phyloP scores from a whole-genome alignment of 2,113 vertebrate genomes.

The Zosterops lateralis region DNA sequence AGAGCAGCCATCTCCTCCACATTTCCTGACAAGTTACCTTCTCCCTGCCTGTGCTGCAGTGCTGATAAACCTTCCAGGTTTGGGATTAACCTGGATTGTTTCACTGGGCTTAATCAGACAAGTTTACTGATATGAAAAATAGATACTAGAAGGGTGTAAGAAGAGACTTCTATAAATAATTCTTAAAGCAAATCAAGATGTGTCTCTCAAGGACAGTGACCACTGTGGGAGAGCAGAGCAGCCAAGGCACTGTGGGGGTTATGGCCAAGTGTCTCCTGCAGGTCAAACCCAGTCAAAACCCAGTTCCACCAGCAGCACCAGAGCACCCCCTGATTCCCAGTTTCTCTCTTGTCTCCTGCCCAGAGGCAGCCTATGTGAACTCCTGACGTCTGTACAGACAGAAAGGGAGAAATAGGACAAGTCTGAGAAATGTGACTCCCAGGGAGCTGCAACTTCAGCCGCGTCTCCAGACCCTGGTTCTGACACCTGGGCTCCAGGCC shows the following conservation, averaged over 20 bases:
- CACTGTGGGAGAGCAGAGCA: neutral
- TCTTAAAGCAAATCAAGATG: neutral
- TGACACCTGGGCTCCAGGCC: neutral
- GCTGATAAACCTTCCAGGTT: neutral
- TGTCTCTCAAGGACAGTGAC: neutral
- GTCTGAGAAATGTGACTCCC: neutral
- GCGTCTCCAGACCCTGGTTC: fast-evolving
- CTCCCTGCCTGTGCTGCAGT: neutral
- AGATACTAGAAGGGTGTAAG: neutral
- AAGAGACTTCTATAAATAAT: neutral
- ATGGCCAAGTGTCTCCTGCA: neutral
- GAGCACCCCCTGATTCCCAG: neutral
- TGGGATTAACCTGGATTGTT: neutral
- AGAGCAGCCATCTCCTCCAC: neutral
- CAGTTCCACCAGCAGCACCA: slow-evolving; percentile 31
- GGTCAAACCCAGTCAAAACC: neutral
- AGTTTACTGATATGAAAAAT: neutral
- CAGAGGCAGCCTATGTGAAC: neutral
- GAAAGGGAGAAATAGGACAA: neutral
- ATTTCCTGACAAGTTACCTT: neutral
- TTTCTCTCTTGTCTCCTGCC: neutral
- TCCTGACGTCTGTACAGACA: neutral
- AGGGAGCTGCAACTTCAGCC: neutral
- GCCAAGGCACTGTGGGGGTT: neutral
- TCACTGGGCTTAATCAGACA: neutral